Evolutionary conservation across 2,113 vertebrate genomes (phyloP), one percentile per base, ranked within the genome.

Genomic region (Hiodon tergisus): DNA sequence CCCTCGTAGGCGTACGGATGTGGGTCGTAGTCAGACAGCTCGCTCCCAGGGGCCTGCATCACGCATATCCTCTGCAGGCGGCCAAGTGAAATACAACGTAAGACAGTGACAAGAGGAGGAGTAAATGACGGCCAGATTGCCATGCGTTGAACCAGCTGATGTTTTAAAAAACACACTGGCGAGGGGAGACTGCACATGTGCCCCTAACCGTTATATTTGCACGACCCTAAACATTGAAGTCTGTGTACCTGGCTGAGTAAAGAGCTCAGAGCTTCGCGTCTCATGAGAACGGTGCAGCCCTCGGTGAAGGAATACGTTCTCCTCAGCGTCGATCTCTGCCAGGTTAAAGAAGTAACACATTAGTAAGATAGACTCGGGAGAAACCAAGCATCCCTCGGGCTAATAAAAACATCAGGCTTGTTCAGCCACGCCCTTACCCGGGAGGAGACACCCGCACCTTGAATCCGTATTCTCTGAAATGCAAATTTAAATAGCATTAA

Each of bases 1-100:
- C 79, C 85, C 72, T 91, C 88, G 5, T 86, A 78, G 4, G 81
- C 68, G 8, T 89, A 90, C 6, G 75, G 72, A 60, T 63, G 74
- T 5, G 86, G 87, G 48, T 48, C 3, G 54, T 88, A 83, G 75
- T 87, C 69, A 1, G 2, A 11, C 31, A 79, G 69, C 58, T 86
- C 83, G n/a, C 77, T 65, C 10, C 13, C 81, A 31, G 2, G 53
- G 3, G 14, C 4, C 51, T 83, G 16, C 3, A 81, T 62, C 5
- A 0, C 16, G 52, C 6, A 1, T 2, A 84, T 46, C 31, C 0
- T 78, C 86, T 88, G 69, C 5, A 76, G 52, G 17, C 17, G 50
- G 54, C 47, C 8, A 69, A 65, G 14, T 57, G 8, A 67, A 75
- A 67, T 51, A 6, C 14, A 66, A 48, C 48, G 46, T 31, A 31